Evolutionary conservation across 2,888 invertebrate species (phyloP), one percentile per base, ranked within the genome.

Genomic region (Boloria euphrosyne): DNA sequence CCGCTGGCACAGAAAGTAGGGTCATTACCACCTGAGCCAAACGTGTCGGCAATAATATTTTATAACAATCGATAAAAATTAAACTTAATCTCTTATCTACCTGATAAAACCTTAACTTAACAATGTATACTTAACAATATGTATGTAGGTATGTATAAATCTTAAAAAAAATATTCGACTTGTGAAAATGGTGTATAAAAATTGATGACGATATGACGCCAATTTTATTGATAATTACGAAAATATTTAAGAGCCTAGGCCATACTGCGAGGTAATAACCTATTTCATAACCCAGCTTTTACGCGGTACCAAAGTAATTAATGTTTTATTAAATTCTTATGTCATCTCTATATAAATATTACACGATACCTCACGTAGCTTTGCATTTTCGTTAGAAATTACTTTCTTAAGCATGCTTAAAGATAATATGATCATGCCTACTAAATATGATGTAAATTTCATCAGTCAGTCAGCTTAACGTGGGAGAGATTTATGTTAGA

Each of bases 251-350:
- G 43, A 43, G n/a, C 31, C 22, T 58, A 46, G n/a, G 47, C 46
- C 65, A 61, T 64, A 54, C 59, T 31, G 38, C 50, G 44, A 5
- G 44, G 55, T 62, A 58, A 62, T 52, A 52, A 58, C 58, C 55
- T 62, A 17, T 62, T 61, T 52, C 52, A 65, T 53, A 65, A 44
- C 58, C 43, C 22, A 46, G 53, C 49, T 62, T 52, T 47, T 17
- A 43, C 52, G 62, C 17, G 60, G 51, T 43, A 31, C 51, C 47
- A 65, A 65, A 65, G 61, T 68, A 43, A 62, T 68, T 68, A 68
- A 65, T 62, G 61, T 27, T 65, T 64, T 57, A 68, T 68, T 68
- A 68, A 68, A 68, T 68, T 68, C 68, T 67, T 67, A 60, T 64
- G 60, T 67, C 55, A 58, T 52, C 46, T 47, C 16, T 49, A 51